Conservation (phyloP, 2,888 invertebrate species). For the Panzeria rudis region DNA sequence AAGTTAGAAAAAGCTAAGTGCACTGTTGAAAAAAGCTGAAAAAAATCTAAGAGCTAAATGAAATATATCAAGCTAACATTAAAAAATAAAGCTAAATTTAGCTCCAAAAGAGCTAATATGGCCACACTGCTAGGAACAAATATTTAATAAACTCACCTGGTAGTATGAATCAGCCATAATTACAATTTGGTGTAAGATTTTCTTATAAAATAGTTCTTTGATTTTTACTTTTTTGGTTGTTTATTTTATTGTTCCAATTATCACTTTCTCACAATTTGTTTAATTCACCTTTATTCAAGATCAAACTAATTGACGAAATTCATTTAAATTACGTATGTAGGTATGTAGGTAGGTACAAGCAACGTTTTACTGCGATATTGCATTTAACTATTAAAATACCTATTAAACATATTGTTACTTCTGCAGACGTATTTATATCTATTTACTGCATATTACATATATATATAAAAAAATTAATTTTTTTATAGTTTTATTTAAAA, state of each 20-base stretch:
- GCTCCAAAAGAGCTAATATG: no score
- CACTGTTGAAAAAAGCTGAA: no score
- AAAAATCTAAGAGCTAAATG: no score
- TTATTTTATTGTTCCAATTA: slow-evolving; percentile 26
- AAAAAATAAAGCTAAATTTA: no score
- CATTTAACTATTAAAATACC: not conserved
- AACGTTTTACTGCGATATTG: slow-evolving; percentile 9
- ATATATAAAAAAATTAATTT: not conserved
- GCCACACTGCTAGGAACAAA: not conserved
- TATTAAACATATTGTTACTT: not conserved
- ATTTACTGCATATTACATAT: not conserved
- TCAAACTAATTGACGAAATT: slow-evolving; percentile 57
- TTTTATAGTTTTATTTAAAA: no score
- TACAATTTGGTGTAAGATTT: slow-evolving; percentile 35
- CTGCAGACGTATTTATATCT: not conserved
- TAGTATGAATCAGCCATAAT: slow-evolving; percentile 84
- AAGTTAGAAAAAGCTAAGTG: no score
- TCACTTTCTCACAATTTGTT: slow-evolving; percentile 34
- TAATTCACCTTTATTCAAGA: slow-evolving; percentile 61
- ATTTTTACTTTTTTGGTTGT: slow-evolving; percentile 23
- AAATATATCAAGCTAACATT: no score
- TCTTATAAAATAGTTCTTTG: slow-evolving; percentile 23
- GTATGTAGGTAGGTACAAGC: not conserved
- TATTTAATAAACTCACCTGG: slow-evolving; percentile 80
- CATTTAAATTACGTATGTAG: slow-evolving; percentile 16